Evolutionary conservation across 2,888 invertebrate genomes (phyloP), one percentile per base, ranked within the genome.

Genomic region (Hedychridium roseum): DNA sequence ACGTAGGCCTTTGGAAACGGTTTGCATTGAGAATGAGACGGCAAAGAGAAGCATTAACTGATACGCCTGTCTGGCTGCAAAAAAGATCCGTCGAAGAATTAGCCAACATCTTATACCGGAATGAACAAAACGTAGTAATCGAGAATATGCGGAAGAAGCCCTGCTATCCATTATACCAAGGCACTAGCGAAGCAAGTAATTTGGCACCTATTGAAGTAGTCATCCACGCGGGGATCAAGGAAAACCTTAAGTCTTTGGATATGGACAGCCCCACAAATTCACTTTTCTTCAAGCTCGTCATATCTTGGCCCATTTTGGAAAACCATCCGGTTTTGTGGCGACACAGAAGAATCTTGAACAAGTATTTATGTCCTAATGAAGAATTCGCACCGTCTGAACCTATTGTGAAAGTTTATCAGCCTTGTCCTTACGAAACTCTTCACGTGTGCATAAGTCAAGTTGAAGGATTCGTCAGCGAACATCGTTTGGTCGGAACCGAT

Each of bases 261-360:
- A 81, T 67, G 71, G 80, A 64, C 78, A 80, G 73, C 78, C 78
- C 65, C 74, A 80, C 71, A 72, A 82, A 72, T 12, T 49, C 60
- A 21, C n/a, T n/a, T n/a, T 83, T 78, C 60, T 88, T 88, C 88
- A 88, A 88, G 78, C 71, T 87, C 21, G 81, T 84, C 3, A 70
- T 88, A 38, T 84, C 86, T 4, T 80, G 85, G 43, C 85, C 87
- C 1, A 80, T 82, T 54, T 60, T 79, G 36, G 70, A 71, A 15
- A 80, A 82, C 66, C 81, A 81, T 73, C 57, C 81, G 11, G 66
- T 79, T 48, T 12, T 64, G 6, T 76, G 83, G 60, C 76, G 83
- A 52, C 66, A 84, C 38, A 79, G 81, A 49, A 81, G 81, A 55
- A 80, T 83, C 77, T 62, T 85, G 43, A 60, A 78, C 34, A 75